These are phyloP conservation scores for Huso huso DNA, from an alignment of 2,797 vertebrate species.

Conservation along the genomic window DNA sequence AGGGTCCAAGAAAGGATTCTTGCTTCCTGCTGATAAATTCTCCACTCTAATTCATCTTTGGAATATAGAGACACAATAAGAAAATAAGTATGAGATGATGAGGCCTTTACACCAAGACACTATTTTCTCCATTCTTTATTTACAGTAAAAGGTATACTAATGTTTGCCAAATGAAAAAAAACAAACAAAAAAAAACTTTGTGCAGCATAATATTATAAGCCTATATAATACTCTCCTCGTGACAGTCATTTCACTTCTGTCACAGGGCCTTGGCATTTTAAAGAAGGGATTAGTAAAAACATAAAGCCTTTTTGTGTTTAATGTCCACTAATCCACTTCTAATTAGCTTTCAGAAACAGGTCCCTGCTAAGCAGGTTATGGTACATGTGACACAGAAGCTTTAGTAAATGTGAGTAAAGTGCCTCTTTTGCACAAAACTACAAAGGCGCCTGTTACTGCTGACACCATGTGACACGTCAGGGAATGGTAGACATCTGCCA, in stretches of 20 bases:
- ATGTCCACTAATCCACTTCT: conserved; percentile 39
- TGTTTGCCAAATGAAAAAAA: too few relatives aligned
- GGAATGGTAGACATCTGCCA: too few relatives aligned
- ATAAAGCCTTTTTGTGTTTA: conserved; percentile 50
- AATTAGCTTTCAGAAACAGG: conserved; percentile 41
- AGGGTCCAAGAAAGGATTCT: too few relatives aligned
- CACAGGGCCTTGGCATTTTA: conserved; percentile 34
- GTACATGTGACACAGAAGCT: conserved; percentile 38
- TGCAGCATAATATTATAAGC: conserved; percentile 33
- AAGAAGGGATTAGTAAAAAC: conserved; percentile 57
- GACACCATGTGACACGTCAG: too few relatives aligned
- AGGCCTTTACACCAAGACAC: too few relatives aligned
- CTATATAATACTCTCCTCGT: conserved; percentile 46
- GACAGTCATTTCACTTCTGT: conserved; percentile 42
- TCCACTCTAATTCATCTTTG: too few relatives aligned
- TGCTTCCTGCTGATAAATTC: too few relatives aligned
- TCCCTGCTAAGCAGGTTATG: conserved; percentile 27
- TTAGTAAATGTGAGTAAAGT: conserved; percentile 4
- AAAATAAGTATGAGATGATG: too few relatives aligned
- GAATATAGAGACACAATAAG: too few relatives aligned
- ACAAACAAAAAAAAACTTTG: too few relatives aligned
- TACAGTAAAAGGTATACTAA: too few relatives aligned
- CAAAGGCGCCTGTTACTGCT: conserved; percentile 11
- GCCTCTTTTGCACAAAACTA: conserved; percentile 23
- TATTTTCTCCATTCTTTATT: too few relatives aligned